Evolutionary conservation across 1,140 invertebrate genomes (phyloP).

Genomic region (Drosophila sulfurigaster): DNA sequence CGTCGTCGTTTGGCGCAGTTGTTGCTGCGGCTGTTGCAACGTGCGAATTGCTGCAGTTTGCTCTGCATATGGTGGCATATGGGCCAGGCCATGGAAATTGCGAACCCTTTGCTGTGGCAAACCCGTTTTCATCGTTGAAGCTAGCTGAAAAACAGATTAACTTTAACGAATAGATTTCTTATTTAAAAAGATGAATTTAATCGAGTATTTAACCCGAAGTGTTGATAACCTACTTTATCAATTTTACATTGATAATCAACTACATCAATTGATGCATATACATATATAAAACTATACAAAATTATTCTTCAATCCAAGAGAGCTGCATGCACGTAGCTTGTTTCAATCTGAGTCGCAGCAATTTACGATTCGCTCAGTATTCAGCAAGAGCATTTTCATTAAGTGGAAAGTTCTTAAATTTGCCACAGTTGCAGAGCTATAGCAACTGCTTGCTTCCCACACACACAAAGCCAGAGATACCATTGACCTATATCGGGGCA

Average conservation of each 20-base stretch:
- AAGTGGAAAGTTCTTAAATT: constrained; percentile 57
- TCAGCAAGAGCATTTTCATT: constrained; percentile 36
- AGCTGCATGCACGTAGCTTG: not conserved
- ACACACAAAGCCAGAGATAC: constrained; percentile 28
- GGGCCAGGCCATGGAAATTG: constrained; percentile 25
- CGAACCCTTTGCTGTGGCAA: constrained; percentile 4
- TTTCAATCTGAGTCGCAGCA: constrained; percentile 5
- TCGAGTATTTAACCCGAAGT: no score
- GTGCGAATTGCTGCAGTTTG: constrained; percentile 53
- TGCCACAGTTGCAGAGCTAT: constrained; percentile 25
- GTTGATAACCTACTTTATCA: no score
- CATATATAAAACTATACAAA: not conserved
- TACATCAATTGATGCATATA: no score
- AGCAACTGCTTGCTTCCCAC: constrained; percentile 23
- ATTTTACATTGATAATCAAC: no score
- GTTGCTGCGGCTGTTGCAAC: constrained; percentile 52
- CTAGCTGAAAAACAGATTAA: not conserved
- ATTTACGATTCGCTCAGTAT: constrained; percentile 35
- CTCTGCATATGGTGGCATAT: constrained; percentile 50
- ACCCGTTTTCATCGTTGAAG: constrained; percentile 10
- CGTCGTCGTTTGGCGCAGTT: constrained; percentile 32
- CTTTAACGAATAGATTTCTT: not conserved
- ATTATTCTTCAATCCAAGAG: not conserved
- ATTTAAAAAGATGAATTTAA: not conserved
- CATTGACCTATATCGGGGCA: constrained; percentile 70